These are phyloP conservation scores for Atta cephalotes DNA, from an alignment of 1,140 invertebrate genomes.

Conservation along the genomic window DNA sequence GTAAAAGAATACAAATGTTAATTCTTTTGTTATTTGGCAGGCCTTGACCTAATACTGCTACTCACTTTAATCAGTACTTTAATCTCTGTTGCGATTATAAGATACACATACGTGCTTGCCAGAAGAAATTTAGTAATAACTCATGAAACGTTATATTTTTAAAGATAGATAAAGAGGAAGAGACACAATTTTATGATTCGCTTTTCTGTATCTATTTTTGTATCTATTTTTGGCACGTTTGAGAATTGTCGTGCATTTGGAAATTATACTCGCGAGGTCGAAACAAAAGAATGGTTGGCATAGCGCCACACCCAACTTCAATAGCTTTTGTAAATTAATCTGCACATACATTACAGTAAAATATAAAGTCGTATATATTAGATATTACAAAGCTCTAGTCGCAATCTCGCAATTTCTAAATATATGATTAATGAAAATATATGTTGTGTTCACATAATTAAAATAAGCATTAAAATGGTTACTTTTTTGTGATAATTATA, in stretches of 20 bases:
- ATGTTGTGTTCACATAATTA: neutral
- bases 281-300: constrained; percentile 46
- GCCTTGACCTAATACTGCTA: constrained; percentile 1
- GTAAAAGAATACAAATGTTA: constrained; percentile 3
- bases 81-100: neutral
- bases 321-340: constrained; percentile 43
- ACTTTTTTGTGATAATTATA: neutral
- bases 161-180: constrained; percentile 15
- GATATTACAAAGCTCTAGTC: neutral
- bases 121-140: constrained; percentile 50
- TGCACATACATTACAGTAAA: constrained; percentile 24
- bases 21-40: constrained; percentile 27
- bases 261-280: constrained; percentile 31
- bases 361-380: constrained; percentile 13
- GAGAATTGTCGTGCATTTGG: constrained; percentile 37
- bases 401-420: constrained; percentile 3
- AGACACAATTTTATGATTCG: constrained; percentile 16
- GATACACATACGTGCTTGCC: neutral
- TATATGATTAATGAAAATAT: constrained; percentile 22
- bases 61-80: constrained; percentile 39
- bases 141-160: constrained; percentile 30
- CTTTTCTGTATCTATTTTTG: constrained; percentile 16
- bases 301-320: constrained; percentile 18
- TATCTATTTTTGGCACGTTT: constrained; percentile 32
- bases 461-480: neutral